Evolutionary conservation across 2,113 vertebrate genomes (phyloP), one percentile per base, ranked within the genome.

Genomic region (Thunnus thynnus): DNA sequence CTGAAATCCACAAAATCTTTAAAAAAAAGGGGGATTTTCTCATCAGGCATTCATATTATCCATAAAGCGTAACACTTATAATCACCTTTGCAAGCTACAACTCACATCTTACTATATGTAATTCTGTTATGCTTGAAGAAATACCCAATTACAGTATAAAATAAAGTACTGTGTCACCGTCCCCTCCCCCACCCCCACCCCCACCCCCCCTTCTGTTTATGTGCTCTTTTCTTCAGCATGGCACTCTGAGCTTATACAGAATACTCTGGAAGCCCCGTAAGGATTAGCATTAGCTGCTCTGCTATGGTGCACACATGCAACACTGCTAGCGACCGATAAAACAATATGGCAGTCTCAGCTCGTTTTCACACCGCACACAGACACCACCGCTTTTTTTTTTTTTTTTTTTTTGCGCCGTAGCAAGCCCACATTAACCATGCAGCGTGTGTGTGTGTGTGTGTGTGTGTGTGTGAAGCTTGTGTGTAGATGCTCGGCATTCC

Each of bases 221-320:
- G 27, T 78, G 68, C 52, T 72, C 30, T n/a, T 82, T 81, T 30
- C 36, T 56, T 20, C 48, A 54, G 72, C 65, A 2, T 14, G 67
- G 44, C 46, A 48, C 68, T 55, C 65, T 27, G 67, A 80, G 85
- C 72, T 88, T 76, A 52, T 20, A 74, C 69, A 64, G 30, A 86
- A 70, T 11, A 51, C 75, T 72, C 76, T 50, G 56, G 54, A 87
- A 80, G 81, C 78, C 47, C 80, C 56, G 6, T 50, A 56, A 80
- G 84, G 90, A 92, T 93, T 93, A 89, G 84, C 87, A 81, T 86
- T 88, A 89, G 89, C 79, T 17, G 75, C 88, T 89, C 76, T 62
- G 86, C 83, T 58, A 27, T 67, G 84, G 78, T 56, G 91, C 84
- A 80, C 84, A 80, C 84, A 87, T 84, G 66, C 87, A 86, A 83